Conservation (phyloP, 2,113 vertebrate species). For the Pterophyllum scalare region DNA sequence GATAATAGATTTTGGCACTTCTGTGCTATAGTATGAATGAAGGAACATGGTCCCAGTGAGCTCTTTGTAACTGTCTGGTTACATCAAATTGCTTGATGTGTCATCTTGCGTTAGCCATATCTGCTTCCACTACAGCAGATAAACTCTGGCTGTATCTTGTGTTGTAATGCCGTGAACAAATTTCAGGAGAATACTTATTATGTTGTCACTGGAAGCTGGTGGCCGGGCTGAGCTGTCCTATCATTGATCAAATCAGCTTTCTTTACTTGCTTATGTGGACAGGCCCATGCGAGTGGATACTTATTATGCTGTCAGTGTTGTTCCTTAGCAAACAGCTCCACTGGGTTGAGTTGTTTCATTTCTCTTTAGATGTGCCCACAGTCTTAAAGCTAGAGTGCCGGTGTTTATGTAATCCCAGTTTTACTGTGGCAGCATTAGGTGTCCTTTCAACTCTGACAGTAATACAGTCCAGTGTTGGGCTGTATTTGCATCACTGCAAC, state of each 20-base stretch:
- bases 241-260: constrained; percentile 49
- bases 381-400: constrained; percentile 9
- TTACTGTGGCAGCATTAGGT: constrained; percentile 22
- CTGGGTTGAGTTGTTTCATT: constrained; percentile 41
- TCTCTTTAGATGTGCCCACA: constrained; percentile 21
- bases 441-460: neutral
- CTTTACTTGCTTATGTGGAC: constrained; percentile 36
- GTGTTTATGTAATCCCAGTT: constrained; percentile 16
- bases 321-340: constrained; percentile 30
- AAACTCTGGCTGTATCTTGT: constrained; percentile 19
- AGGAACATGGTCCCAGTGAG: neutral
- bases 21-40: neutral
- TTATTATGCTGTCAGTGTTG: constrained; percentile 67
- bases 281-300: constrained; percentile 43
- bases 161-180: constrained; percentile 5
- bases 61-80: neutral
- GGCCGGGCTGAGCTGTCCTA: constrained; percentile 42
- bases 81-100: neutral
- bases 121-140: constrained; percentile 28
- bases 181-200: constrained; percentile 48
- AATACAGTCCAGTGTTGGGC: neutral
- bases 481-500: neutral
- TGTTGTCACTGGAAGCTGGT: constrained; percentile 52
- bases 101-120: constrained; percentile 14
- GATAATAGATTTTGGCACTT: neutral